Evolutionary conservation across 2,113 vertebrate genomes (phyloP), one percentile per base, ranked within the genome.

Genomic region (Actenoides hombroni): DNA sequence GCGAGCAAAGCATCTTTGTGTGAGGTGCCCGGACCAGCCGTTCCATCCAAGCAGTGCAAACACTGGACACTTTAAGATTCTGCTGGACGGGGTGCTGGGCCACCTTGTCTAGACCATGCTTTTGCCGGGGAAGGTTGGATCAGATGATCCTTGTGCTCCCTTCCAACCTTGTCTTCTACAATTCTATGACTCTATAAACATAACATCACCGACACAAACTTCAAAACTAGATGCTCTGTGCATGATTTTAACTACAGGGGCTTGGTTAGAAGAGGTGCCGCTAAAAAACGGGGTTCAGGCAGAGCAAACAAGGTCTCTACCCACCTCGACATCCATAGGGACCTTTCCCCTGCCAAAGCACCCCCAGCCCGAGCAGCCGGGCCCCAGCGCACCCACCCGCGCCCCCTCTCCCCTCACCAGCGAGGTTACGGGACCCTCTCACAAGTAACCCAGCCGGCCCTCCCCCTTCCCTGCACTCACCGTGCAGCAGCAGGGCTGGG

Each of bases 401-500:
- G 33, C 46, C 31, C 49, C 73, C 75, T 8, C 44, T 4, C 20
- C 29, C 57, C 31, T 11, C 48, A 15, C 64, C 75, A 9, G 5
- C 33, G 39, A 21, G 11, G 5, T 7, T 26, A 10, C 0, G 35
- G 15, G 48, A 2, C 3, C 7, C 28, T 16, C 68, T 28, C 40
- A 21, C 42, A 25, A 20, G 28, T 10, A 74, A 5, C 44, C 68
- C 69, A 39, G 65, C 46, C 42, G 15, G 17, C n/a, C 29, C 12
- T 19, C 23, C 16, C 15, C 49, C 63, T 60, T 19, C 26, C 54
- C 39, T 24, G 29, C 83, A 97, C 98, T 98, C 96, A 98, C 98
- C 98, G 61, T 97, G 97, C 83, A 98, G 96, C 90, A 98, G 95
- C 91, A 97, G 97, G 97, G 97, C 98, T 88, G 96, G 97, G 96